phyloP scores from a whole-genome alignment of 23 tunicate species.

The Oikopleura albicans region DNA sequence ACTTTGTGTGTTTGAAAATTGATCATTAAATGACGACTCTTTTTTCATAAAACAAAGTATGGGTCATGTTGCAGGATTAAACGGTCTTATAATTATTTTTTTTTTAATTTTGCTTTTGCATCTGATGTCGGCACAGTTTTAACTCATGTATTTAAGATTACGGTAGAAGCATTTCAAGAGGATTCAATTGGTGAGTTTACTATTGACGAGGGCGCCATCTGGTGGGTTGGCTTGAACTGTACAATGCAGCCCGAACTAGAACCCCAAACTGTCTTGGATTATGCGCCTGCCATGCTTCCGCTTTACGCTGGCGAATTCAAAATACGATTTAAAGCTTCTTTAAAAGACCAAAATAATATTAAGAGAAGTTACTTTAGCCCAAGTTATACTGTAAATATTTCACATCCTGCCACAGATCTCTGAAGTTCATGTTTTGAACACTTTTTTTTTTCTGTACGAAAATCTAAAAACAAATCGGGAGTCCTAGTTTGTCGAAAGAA shows the following conservation, averaged over 20 bases:
- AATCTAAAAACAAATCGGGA: too few relatives aligned
- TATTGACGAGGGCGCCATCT: background rate
- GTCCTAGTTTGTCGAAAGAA: too few relatives aligned
- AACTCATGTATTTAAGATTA: too few relatives aligned
- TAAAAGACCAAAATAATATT: background rate
- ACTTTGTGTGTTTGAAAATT: too few relatives aligned
- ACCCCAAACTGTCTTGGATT: background rate
- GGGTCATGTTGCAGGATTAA: too few relatives aligned
- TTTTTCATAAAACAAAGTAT: too few relatives aligned
- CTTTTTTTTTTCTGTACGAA: too few relatives aligned
- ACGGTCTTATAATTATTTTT: too few relatives aligned
- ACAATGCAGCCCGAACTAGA: background rate
- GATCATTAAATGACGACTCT: too few relatives aligned
- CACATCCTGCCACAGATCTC: background rate
- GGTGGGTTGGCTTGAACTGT: background rate
- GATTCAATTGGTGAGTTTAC: background rate
- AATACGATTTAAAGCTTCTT: background rate
- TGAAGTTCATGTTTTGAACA: too few relatives aligned
- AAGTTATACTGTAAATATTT: background rate
- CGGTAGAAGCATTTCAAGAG: slow-evolving; percentile 4
- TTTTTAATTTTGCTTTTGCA: too few relatives aligned
- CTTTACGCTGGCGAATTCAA: background rate
- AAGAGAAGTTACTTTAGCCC: background rate
- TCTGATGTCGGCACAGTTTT: too few relatives aligned
- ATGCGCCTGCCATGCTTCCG: background rate